phyloP scores from a whole-genome alignment of 2,888 invertebrate genomes.

The Buathra laborator region DNA sequence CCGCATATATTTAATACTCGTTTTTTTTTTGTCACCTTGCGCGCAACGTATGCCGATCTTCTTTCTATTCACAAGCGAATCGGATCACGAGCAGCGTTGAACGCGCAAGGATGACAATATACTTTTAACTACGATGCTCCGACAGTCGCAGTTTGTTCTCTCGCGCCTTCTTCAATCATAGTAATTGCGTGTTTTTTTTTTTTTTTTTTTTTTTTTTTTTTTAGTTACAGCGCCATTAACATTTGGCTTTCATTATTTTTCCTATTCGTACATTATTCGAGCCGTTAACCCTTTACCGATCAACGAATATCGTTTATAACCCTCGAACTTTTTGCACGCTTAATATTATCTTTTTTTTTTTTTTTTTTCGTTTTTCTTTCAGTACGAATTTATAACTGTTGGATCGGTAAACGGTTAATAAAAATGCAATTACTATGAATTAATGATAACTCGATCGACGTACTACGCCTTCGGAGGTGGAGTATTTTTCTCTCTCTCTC shows the following conservation, averaged over 20 bases:
- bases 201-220: slow-evolving; percentile 59
- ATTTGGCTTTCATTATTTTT: slow-evolving; percentile 52
- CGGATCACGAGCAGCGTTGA: slow-evolving; percentile 15
- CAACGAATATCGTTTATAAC: slow-evolving; percentile 18
- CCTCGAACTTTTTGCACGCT: slow-evolving; percentile 8
- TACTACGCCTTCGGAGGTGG: slow-evolving; percentile 75
- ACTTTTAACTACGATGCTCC: slow-evolving; percentile 75
- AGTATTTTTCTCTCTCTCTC: slow-evolving; percentile 67
- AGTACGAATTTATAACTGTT: slow-evolving; percentile 2
- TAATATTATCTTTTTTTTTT: slow-evolving; percentile 36
- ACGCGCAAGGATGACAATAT: slow-evolving; percentile 54
- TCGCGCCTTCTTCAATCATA: slow-evolving; percentile 31
- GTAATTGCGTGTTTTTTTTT: slow-evolving; percentile 65
- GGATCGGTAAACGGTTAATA: slow-evolving; percentile 43
- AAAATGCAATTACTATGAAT: slow-evolving; percentile 63
- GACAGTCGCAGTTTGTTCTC: slow-evolving; percentile 70
- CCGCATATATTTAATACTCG: slow-evolving; percentile 85
- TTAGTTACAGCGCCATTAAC: slow-evolving; percentile 71
- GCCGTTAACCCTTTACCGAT: slow-evolving; percentile 12
- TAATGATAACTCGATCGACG: slow-evolving; percentile 68
- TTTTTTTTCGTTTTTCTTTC: slow-evolving; percentile 9
- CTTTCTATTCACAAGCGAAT: slow-evolving; percentile 23
- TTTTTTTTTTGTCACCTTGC: slow-evolving; percentile 72
- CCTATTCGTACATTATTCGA: slow-evolving; percentile 13
- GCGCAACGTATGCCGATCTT: slow-evolving; percentile 39